These are phyloP conservation scores for Saturnia pavonia DNA, from an alignment of 2,888 invertebrate genomes.

Conservation along the genomic window DNA sequence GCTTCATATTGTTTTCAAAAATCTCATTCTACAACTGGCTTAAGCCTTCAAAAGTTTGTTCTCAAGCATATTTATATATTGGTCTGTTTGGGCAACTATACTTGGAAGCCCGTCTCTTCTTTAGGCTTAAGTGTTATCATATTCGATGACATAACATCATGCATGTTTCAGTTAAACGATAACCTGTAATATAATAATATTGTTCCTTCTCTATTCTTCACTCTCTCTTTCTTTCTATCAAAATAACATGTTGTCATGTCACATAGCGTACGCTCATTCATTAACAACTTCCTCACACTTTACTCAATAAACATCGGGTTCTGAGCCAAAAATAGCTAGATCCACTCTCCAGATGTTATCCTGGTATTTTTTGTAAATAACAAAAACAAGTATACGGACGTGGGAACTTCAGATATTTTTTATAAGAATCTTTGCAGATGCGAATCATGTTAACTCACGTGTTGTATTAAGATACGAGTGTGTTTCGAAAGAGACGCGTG, in stretches of 20 bases:
- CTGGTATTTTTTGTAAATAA: conserved; percentile 56
- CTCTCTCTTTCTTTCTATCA: neutral
- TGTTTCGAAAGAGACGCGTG: conserved; percentile 60
- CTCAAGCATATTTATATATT: neutral
- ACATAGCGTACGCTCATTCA: conserved; percentile 32
- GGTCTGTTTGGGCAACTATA: neutral
- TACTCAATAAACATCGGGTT: conserved; percentile 55
- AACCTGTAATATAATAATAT: neutral
- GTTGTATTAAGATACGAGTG: conserved; percentile 60
- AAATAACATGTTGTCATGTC: conserved; percentile 1
- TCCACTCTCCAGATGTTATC: conserved; percentile 70
- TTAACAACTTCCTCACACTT: conserved; percentile 60
- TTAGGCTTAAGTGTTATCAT: neutral
- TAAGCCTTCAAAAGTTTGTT: neutral
- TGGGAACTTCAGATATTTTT: conserved; percentile 57
- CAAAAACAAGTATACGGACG: conserved; percentile 67
- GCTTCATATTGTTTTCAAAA: no score
- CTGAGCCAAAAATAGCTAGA: conserved; percentile 61
- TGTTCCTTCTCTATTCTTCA: neutral
- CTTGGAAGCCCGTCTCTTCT: neutral
- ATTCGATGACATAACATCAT: neutral
- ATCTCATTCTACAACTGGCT: neutral
- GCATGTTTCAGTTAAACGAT: neutral
- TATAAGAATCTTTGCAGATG: conserved; percentile 63
- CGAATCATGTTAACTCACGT: conserved; percentile 60